Base-by-base conservation (phyloP, 2,797 vertebrate genomes). In the Esox masquinongy region DNA sequence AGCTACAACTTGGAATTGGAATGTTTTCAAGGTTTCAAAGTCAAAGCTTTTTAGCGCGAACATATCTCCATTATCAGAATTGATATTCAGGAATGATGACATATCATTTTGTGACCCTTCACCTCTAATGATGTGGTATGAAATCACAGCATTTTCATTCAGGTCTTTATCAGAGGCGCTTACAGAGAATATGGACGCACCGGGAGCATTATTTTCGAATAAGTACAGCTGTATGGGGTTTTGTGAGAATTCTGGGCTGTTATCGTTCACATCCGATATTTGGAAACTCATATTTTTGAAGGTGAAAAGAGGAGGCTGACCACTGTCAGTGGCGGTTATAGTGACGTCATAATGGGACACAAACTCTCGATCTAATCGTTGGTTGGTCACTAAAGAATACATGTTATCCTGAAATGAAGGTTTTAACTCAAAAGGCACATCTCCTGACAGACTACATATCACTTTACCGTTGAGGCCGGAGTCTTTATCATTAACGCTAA, bases 371-470 rank as follows among this genome's bases (percentile, higher is more conserved):
- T 94, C 92, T 67, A 89, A 70, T 22, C 5, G 26, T 1, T 12
- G 61, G 4, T 36, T 89, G 1, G 84, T 92, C 1, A 91, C 85
- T 43, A 93, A 79, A 4, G 91, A 93, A 78, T 87, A 93, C 61
- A 90, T 84, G 16, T 90, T 93, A 17, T 92, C 89, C 53, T 92
- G 86, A 82, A 86, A 86, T 11, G 91, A 91, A 0, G 87, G 80
- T 61, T 90, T 92, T 51, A 93, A 74, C 51, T 89, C 86, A 83
- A 93, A 93, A 0, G 90, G 90, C 2, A 86, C 74, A 36, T 84
- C 67, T 0, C 80, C 80, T 3, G 69, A 59, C 12, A 91, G 36
- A 43, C 63, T 82, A 39, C 86, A 87, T 29, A 77, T 6, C 0
- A 88, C 82, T 79, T 91, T 90, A 0, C 91, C 87, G 73, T 93